Percentiles rank a stretch among this genome's conserved stretches.
phyloP scores from a whole-genome alignment of 2,888 invertebrate genomes.

The Ephialtes manifestator region DNA sequence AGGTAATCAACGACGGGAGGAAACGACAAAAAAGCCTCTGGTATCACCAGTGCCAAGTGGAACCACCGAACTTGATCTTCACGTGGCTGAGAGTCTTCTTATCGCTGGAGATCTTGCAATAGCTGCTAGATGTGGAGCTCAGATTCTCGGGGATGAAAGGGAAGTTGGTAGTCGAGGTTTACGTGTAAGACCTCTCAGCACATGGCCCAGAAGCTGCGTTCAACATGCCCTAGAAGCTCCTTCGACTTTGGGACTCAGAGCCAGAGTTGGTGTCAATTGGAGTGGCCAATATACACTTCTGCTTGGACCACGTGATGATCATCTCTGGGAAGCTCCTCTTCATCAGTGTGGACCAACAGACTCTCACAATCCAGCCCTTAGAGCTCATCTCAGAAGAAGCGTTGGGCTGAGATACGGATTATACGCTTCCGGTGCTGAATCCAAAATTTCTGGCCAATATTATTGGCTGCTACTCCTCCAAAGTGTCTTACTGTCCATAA shows the following conservation, averaged over 20 bases:
- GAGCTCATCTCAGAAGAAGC: slow-evolving; percentile 79
- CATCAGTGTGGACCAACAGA: slow-evolving; percentile 81
- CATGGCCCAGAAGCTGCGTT: slow-evolving; percentile 81
- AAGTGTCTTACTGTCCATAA: neutral
- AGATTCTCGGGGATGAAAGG: slow-evolving; percentile 66
- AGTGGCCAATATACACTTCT: slow-evolving; percentile 82
- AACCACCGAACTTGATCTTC: slow-evolving; percentile 82
- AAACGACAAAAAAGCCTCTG: slow-evolving; percentile 67
- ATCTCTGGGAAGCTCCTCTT: slow-evolving; percentile 82
- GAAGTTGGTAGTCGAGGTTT: slow-evolving; percentile 61
- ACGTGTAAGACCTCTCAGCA: slow-evolving; percentile 67
- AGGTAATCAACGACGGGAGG: slow-evolving; percentile 78
- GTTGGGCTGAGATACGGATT: slow-evolving; percentile 80
- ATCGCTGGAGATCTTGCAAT: slow-evolving; percentile 77
- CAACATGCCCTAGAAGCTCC: slow-evolving; percentile 80
- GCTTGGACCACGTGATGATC: slow-evolving; percentile 78
- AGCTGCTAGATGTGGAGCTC: slow-evolving; percentile 76
- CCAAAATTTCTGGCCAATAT: neutral
- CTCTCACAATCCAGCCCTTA: slow-evolving; percentile 77
- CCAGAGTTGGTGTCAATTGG: slow-evolving; percentile 82
- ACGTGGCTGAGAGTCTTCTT: slow-evolving; percentile 81
- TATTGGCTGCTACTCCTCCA: slow-evolving; percentile 2
- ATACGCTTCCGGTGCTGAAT: slow-evolving; percentile 69
- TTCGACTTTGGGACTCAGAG: slow-evolving; percentile 79
- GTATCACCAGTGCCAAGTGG: slow-evolving; percentile 76